These are phyloP conservation scores for Melipona beecheii DNA, from an alignment of 2,888 invertebrate genomes.

Conservation along the genomic window DNA sequence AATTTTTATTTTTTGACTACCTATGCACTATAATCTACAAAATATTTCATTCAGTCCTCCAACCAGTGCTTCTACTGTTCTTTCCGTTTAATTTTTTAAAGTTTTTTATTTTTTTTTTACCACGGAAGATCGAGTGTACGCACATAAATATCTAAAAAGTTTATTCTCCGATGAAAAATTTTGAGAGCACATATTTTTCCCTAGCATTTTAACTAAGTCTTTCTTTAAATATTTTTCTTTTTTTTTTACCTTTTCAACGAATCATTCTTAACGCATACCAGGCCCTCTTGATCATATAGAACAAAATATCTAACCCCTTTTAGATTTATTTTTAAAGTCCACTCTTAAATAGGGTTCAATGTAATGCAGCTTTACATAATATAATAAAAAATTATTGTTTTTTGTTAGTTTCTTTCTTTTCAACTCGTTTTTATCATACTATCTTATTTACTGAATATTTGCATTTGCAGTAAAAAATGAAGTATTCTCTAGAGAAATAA, in stretches of 20 bases:
- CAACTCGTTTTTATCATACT: neutral
- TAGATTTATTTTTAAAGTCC: neutral
- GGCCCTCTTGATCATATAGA: neutral
- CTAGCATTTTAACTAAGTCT: conserved; percentile 22
- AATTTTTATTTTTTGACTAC: conserved; percentile 74
- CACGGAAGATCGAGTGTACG: conserved; percentile 45
- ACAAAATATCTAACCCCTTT: neutral
- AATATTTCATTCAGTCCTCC: conserved; percentile 78
- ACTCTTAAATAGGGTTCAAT: conserved; percentile 8
- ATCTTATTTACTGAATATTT: neutral
- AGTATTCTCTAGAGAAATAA: neutral
- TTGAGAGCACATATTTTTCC: conserved; percentile 21
- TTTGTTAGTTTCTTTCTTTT: neutral
- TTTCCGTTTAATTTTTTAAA: conserved; percentile 26
- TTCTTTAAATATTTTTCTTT: neutral
- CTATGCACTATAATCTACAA: conserved; percentile 76
- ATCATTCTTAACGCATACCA: conserved; percentile 3
- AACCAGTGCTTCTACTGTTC: conserved; percentile 30
- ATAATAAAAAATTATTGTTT: conserved; percentile 20
- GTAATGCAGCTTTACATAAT: conserved; percentile 6
- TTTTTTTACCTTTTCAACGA: neutral
- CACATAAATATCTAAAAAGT: conserved; percentile 22
- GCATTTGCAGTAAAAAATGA: neutral
- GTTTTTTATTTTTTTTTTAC: neutral
- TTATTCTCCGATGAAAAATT: conserved; percentile 15